Evolutionary conservation across 2,797 vertebrate species (phyloP).

Genomic region (Semotilus atromaculatus): DNA sequence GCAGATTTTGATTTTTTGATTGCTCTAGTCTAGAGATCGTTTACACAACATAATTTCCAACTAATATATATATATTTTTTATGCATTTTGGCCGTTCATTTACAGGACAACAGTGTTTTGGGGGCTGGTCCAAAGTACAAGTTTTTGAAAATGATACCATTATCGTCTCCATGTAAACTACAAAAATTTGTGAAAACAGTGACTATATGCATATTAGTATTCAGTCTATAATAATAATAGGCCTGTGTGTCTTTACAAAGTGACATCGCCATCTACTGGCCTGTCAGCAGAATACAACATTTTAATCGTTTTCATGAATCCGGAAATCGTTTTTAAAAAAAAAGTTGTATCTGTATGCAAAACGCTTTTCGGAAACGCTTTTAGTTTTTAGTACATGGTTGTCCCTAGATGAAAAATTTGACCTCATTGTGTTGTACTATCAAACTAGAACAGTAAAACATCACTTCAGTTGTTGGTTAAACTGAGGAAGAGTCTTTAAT

Average conservation of each 20-base stretch:
- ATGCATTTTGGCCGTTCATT: background rate
- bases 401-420: background rate
- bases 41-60: background rate
- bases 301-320: background rate
- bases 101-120: background rate
- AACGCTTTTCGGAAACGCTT: too few relatives aligned
- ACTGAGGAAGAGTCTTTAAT: slow-evolving; percentile 16
- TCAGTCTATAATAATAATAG: too few relatives aligned
- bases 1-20: background rate
- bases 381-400: too few relatives aligned
- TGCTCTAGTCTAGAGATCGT: background rate
- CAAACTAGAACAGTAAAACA: background rate
- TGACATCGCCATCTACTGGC: background rate
- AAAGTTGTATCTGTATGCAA: too few relatives aligned
- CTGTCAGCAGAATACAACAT: background rate
- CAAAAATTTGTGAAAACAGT: too few relatives aligned
- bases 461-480: background rate
- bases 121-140: too few relatives aligned
- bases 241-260: background rate
- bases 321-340: background rate
- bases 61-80: background rate
- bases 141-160: too few relatives aligned
- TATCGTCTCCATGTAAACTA: too few relatives aligned
- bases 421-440: background rate
- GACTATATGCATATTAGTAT: too few relatives aligned